Evolutionary conservation across 2,113 vertebrate genomes (phyloP), one percentile per base, ranked within the genome.

Genomic region (Colaptes auratus): DNA sequence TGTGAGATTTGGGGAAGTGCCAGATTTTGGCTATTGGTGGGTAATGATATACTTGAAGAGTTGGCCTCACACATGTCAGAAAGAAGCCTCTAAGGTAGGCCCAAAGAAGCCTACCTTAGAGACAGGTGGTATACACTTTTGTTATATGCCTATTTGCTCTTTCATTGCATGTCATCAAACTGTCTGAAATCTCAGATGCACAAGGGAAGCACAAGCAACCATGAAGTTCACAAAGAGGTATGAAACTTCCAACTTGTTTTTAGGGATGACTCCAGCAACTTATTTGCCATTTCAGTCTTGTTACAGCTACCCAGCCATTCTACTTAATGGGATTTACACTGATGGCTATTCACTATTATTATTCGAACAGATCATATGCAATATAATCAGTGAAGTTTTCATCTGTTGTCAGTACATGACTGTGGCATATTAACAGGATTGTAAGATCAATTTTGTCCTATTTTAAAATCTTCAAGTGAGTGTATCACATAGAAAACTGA

Each of bases 391-490:
- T 50, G 30, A 74, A 7, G 15, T 61, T 97, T 89, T 88, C 93
- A 88, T 89, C 69, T 66, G 23, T 58, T 94, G 30, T 52, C 67
- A 65, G 70, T 73, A 70, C 64, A 36, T 67, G 17, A 90, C 53
- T 96, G 30, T 50, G 81, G 31, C 23, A 61, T 79, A 63, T 31
- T 89, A 90, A 87, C 35, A 58, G 59, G 77, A 55, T 86, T 85
- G 28, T 84, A 82, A 87, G 72, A 65, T 31, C 81, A 61, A 31
- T 86, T 96, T 63, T 87, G 15, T 75, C 81, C 7, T 52, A 35
- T 72, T 95, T 90, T 64, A 66, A 93, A 89, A 71, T 39, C 17
- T 80, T 92, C 42, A n/a, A 50, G 35, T 89, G 61, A 92, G 74
- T 4, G 20, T 91, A 70, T 93, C 95, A 66, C 59, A 48, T 50